Percentiles rank a stretch among this genome's conserved stretches.
phyloP scores from a whole-genome alignment of 2,888 invertebrate genomes.

The Bombylius major region DNA sequence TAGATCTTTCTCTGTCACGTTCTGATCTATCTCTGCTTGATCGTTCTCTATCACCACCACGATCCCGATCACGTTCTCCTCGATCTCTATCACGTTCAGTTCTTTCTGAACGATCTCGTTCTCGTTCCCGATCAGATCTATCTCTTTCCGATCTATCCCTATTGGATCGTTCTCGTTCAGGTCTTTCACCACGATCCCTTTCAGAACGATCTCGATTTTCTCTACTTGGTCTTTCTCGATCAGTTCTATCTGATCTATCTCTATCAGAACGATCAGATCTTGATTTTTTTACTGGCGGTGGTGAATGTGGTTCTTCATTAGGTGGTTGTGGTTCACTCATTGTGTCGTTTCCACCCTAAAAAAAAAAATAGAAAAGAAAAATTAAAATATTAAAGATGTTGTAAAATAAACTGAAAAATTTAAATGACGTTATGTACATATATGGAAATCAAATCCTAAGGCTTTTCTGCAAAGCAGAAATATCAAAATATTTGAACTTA shows the following conservation, averaged over 20 bases:
- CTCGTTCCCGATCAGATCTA: not conserved
- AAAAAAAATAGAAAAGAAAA: not conserved
- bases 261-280: not conserved
- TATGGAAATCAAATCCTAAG: not conserved
- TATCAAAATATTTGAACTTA: no score
- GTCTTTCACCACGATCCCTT: not conserved
- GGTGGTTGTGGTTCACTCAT: constrained; percentile 9
- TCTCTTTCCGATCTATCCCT: not conserved
- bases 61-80: no score
- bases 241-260: not conserved
- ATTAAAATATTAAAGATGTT: not conserved
- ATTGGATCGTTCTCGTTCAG: not conserved
- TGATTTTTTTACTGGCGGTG: constrained; percentile 10
- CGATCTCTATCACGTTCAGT: not conserved
- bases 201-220: not conserved
- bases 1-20: not conserved
- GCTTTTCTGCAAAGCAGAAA: no score
- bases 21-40: not conserved
- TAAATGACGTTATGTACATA: not conserved
- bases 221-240: not conserved
- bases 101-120: not conserved
- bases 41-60: not conserved
- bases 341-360: constrained; percentile 12
- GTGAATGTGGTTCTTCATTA: constrained; percentile 8
- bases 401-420: not conserved